Evolutionary conservation across 2,113 vertebrate genomes (phyloP).

Genomic region (Turdus rufiventris): DNA sequence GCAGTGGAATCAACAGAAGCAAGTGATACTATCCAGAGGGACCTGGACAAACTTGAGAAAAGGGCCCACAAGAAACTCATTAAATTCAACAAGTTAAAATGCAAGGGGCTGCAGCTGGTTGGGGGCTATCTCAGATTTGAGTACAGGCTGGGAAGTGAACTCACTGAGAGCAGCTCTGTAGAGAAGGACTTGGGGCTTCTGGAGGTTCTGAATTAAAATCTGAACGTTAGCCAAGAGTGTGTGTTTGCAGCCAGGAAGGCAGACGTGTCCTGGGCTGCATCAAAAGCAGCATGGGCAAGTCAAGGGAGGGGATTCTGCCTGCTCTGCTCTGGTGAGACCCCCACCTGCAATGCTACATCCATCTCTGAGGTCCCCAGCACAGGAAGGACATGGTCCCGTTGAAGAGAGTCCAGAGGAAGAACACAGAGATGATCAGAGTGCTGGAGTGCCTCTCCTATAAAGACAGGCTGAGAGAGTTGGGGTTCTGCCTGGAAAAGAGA

Average conservation of each 20-base stretch:
- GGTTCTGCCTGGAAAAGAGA: background rate
- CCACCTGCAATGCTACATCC: background rate
- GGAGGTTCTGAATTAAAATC: background rate
- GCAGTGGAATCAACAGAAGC: background rate
- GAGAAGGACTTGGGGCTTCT: background rate
- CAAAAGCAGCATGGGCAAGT: background rate
- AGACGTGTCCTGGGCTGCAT: background rate
- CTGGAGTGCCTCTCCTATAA: rapidly evolving
- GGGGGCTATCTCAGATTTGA: background rate
- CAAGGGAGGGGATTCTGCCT: background rate
- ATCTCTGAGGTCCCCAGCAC: background rate
- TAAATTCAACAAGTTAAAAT: background rate
- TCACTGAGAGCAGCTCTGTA: background rate
- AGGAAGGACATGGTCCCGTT: background rate
- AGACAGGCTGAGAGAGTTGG: background rate
- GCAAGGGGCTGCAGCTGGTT: background rate
- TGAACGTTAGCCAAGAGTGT: background rate
- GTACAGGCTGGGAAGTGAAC: background rate
- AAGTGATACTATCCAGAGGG: background rate
- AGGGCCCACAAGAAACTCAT: background rate
- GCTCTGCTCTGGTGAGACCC: background rate
- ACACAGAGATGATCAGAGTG: background rate
- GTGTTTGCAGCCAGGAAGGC: background rate
- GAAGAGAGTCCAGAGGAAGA: background rate
- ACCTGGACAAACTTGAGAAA: background rate